phyloP scores from a whole-genome alignment of 2,888 invertebrate species.

The Tyria jacobaeae region DNA sequence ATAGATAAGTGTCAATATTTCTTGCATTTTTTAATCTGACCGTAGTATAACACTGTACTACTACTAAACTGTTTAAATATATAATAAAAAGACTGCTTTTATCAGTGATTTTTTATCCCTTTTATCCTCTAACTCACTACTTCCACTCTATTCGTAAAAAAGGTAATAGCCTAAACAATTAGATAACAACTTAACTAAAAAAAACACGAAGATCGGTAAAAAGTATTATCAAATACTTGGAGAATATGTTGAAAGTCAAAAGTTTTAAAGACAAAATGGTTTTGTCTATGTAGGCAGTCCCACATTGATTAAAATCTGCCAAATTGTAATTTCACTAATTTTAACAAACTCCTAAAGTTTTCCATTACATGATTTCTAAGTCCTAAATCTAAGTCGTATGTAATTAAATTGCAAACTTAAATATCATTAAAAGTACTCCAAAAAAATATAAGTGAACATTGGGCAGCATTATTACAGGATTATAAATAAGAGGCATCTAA shows the following conservation, averaged over 20 bases:
- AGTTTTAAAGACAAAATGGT: not conserved
- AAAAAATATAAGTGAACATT: not conserved
- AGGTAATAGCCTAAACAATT: not conserved
- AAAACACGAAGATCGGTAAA: not conserved
- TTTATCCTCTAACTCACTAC: no score
- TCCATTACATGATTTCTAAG: conserved; percentile 1
- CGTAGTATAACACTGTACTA: no score
- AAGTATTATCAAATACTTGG: not conserved
- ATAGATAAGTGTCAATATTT: no score
- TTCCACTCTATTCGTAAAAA: no score
- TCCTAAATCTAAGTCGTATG: not conserved
- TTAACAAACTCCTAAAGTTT: not conserved
- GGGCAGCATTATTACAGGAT: conserved; percentile 9
- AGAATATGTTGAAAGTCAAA: not conserved
- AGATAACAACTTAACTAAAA: not conserved
- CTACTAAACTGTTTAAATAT: no score
- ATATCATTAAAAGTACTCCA: not conserved
- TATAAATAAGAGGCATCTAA: conserved; percentile 23
- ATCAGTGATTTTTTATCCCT: no score
- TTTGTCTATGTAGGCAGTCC: not conserved
- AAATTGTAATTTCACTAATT: conserved; percentile 1
- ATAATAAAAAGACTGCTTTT: not conserved
- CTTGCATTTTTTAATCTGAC: not conserved
- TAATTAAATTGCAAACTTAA: not conserved
- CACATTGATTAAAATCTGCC: no score